These are phyloP conservation scores for Passer domesticus DNA, from an alignment of 2,113 vertebrate genomes.

Conservation along the genomic window DNA sequence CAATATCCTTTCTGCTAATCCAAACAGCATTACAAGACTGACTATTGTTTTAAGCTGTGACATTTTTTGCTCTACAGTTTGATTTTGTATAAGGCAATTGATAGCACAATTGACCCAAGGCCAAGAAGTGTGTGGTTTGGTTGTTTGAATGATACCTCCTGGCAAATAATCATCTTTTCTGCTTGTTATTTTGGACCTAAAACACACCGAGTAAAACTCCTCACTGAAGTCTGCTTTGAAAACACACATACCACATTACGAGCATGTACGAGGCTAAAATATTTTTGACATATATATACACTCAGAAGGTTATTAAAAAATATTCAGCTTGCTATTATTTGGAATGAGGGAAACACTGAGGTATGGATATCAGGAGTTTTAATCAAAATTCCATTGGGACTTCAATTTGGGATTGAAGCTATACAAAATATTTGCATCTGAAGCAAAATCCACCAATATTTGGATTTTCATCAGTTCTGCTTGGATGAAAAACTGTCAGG, in stretches of 20 bases:
- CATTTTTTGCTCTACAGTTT: not conserved
- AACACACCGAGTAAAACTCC: constrained; percentile 13
- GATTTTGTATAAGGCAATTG: constrained; percentile 4
- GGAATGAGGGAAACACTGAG: constrained; percentile 40
- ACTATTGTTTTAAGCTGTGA: not conserved
- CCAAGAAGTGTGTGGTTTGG: not conserved
- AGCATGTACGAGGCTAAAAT: not conserved
- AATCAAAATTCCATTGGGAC: constrained; percentile 49
- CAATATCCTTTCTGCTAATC: not conserved
- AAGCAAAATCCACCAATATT: constrained; percentile 65
- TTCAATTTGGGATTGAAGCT: constrained; percentile 18
- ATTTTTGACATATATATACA: constrained; percentile 20
- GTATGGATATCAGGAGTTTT: constrained; percentile 36
- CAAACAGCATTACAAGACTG: not conserved
- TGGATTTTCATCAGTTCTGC: constrained; percentile 68
- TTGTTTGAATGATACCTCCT: constrained; percentile 3
- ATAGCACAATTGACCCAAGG: not conserved
- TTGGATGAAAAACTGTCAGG: constrained; percentile 62
- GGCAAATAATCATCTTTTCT: constrained; percentile 2
- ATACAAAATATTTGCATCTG: constrained; percentile 60
- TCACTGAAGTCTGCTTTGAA: not conserved
- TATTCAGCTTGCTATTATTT: constrained; percentile 24
- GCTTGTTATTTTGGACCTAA: not conserved
- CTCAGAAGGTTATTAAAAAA: constrained; percentile 10
- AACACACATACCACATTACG: not conserved